Conservation (phyloP, 2,113 vertebrate species). For the Colinus virginianus region DNA sequence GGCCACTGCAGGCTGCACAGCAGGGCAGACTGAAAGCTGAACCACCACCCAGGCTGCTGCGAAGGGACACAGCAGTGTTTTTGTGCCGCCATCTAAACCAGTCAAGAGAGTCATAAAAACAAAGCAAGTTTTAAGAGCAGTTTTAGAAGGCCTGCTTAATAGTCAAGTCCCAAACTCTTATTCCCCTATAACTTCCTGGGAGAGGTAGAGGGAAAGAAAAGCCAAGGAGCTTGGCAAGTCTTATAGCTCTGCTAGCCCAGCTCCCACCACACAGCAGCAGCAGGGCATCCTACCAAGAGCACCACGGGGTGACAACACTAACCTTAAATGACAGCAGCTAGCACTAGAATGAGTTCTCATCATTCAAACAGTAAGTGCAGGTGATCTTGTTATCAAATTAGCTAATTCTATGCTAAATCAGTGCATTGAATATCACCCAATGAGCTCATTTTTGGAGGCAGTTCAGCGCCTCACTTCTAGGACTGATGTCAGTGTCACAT, state of each 20-base stretch:
- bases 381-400: constrained; percentile 31
- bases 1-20: neutral
- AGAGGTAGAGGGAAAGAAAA: neutral
- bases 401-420: constrained; percentile 47
- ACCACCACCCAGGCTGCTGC: neutral
- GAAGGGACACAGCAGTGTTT: neutral
- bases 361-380: neutral
- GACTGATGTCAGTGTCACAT: constrained; percentile 75
- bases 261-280: neutral
- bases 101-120: neutral
- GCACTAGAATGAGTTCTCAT: neutral
- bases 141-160: neutral
- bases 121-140: neutral
- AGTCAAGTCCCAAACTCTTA: neutral
- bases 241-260: neutral
- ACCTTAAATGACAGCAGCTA: neutral
- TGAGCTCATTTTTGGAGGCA: constrained; percentile 71
- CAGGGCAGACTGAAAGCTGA: neutral
- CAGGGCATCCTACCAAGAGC: neutral
- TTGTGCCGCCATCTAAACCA: neutral
- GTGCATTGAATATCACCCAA: constrained; percentile 35
- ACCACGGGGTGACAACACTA: neutral
- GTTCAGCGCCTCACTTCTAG: constrained; percentile 58
- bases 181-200: neutral
- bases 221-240: neutral